Evolutionary conservation across 2,797 vertebrate genomes (phyloP).

Genomic region (Cercopithecus diana): DNA sequence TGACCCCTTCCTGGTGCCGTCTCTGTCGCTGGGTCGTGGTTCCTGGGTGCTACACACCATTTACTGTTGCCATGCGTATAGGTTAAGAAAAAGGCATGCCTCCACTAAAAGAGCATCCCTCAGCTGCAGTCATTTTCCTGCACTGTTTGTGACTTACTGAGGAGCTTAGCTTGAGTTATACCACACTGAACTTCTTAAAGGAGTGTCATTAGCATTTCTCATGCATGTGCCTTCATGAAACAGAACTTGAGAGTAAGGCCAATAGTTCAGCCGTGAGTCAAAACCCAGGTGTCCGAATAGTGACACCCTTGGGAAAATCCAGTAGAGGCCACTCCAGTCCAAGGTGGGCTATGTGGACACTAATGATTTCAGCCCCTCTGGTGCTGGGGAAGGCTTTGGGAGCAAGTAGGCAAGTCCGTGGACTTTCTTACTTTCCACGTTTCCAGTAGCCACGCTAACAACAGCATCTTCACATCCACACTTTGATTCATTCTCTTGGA

Average conservation of each 20-base stretch:
- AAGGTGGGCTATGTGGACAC: neutral
- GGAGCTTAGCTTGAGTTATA: neutral
- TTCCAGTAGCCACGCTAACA: neutral
- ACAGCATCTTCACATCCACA: neutral
- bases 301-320: neutral
- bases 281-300: neutral
- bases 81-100: neutral
- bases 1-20: neutral
- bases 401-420: neutral
- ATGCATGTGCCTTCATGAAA: neutral
- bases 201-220: neutral
- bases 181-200: neutral
- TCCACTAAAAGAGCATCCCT: neutral
- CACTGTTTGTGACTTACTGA: neutral
- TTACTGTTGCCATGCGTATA: neutral
- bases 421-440: neutral
- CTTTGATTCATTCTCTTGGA: slow-evolving; percentile 18
- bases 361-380: neutral
- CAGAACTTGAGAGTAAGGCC: neutral
- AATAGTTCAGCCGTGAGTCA: neutral
- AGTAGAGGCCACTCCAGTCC: neutral
- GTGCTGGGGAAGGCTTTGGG: neutral
- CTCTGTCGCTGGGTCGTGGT: no score
- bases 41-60: no score
- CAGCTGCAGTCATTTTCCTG: neutral